A percentile compares a stretch with the other conserved stretches of the same genome.
Evolutionary conservation across 2,113 vertebrate species (phyloP).

Genomic region (Hucho hucho): DNA sequence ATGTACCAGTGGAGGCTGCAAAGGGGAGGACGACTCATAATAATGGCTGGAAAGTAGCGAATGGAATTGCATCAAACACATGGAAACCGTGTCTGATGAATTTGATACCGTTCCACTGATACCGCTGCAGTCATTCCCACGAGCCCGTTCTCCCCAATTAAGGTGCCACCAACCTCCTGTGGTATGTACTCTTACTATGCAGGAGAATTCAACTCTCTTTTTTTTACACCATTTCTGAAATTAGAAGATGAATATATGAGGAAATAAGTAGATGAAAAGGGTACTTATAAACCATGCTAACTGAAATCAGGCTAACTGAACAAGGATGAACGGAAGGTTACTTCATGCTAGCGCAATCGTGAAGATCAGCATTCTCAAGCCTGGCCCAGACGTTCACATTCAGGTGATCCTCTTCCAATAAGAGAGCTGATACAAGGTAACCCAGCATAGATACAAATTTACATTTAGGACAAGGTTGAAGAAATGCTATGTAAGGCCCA

Average conservation of each 20-base stretch:
- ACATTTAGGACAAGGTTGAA: no score
- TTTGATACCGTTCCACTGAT: no score
- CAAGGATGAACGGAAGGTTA: not conserved
- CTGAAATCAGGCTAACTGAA: not conserved
- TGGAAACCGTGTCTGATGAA: no score
- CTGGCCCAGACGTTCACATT: not conserved
- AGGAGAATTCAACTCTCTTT: slow-evolving; percentile 3
- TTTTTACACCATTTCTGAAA: slow-evolving; percentile 23
- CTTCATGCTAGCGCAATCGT: slow-evolving; percentile 2
- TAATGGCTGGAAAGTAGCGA: no score
- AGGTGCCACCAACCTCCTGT: no score
- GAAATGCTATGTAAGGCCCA: slow-evolving; percentile 41
- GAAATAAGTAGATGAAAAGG: not conserved
- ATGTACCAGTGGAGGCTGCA: not conserved
- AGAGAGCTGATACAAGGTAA: slow-evolving; percentile 2
- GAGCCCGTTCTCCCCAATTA: no score
- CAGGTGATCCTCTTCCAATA: not conserved
- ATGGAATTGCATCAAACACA: no score
- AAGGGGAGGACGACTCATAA: no score
- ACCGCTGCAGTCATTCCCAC: no score
- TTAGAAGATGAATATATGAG: not conserved
- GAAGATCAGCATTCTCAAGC: not conserved
- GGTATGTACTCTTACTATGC: slow-evolving; percentile 17
- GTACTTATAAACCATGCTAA: not conserved
- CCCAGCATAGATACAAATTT: slow-evolving; percentile 17